Conservation (phyloP, 2,113 vertebrate species). For the Brevimyrus niger region DNA sequence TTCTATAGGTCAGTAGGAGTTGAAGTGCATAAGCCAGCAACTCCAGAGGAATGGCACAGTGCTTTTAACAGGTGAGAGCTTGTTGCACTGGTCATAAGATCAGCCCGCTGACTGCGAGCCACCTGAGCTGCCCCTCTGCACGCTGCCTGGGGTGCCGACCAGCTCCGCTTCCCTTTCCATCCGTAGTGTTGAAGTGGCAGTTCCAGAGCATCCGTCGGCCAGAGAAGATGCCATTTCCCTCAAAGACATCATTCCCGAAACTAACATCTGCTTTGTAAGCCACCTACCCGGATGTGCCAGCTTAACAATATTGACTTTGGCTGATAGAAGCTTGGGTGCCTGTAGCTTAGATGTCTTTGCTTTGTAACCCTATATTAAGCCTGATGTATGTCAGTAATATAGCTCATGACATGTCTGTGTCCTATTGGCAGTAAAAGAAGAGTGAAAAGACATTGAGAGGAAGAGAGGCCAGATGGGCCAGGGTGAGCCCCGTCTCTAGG, state of each 20-base stretch:
- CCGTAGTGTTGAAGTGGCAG: conserved; percentile 40
- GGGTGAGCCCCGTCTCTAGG: neutral
- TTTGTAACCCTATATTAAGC: neutral
- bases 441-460: neutral
- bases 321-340: neutral
- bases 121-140: neutral
- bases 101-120: neutral
- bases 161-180: conserved; percentile 25
- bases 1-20: conserved; percentile 31
- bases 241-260: conserved; percentile 54
- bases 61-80: conserved; percentile 35
- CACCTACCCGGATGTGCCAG: neutral
- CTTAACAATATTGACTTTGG: neutral
- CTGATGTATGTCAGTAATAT: neutral
- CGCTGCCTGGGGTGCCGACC: neutral
- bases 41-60: conserved; percentile 27
- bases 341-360: neutral
- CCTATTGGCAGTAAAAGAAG: conserved; percentile 19
- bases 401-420: neutral
- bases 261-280: conserved; percentile 65
- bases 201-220: conserved; percentile 32
- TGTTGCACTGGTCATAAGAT: neutral
- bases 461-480: neutral
- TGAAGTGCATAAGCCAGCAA: conserved; percentile 16
- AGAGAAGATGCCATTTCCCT: conserved; percentile 46